Evolutionary conservation across 2,888 invertebrate species (phyloP).

Genomic region (Sarcophaga carnaria): DNA sequence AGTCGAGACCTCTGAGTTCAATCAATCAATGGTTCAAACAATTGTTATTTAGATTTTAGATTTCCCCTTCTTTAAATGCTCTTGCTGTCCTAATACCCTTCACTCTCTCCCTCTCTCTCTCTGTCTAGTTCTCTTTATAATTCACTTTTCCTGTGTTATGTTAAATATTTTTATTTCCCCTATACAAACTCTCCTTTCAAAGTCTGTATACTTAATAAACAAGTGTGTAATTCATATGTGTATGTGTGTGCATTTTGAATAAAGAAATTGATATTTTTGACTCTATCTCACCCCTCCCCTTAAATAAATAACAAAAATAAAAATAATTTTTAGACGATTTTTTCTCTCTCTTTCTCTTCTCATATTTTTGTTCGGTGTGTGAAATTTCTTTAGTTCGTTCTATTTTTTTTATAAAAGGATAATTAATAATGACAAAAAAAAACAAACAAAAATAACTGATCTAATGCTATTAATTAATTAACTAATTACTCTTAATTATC

Average conservation of each 20-base stretch:
- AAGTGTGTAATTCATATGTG: constrained; percentile 72
- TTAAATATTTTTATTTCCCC: constrained; percentile 2
- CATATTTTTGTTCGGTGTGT: constrained; percentile 40
- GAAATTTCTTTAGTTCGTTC: constrained; percentile 59
- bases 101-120: constrained; percentile 35
- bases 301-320: constrained; percentile 18
- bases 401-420: constrained; percentile 50
- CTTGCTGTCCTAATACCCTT: background rate
- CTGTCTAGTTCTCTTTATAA: constrained; percentile 3
- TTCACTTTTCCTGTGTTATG: constrained; percentile 15
- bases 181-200: constrained; percentile 44
- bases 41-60: background rate
- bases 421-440: constrained; percentile 46
- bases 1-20: constrained; percentile 15
- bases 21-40: constrained; percentile 16
- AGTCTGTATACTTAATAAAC: constrained; percentile 62
- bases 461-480: constrained; percentile 40
- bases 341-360: constrained; percentile 24
- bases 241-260: constrained; percentile 72
- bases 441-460: constrained; percentile 17
- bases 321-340: background rate
- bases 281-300: background rate
- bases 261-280: constrained; percentile 30
- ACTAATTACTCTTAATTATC: constrained; percentile 15
- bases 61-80: constrained; percentile 3